phyloP scores from a whole-genome alignment of 2,888 invertebrate species.

The Dynastes hyllus region DNA sequence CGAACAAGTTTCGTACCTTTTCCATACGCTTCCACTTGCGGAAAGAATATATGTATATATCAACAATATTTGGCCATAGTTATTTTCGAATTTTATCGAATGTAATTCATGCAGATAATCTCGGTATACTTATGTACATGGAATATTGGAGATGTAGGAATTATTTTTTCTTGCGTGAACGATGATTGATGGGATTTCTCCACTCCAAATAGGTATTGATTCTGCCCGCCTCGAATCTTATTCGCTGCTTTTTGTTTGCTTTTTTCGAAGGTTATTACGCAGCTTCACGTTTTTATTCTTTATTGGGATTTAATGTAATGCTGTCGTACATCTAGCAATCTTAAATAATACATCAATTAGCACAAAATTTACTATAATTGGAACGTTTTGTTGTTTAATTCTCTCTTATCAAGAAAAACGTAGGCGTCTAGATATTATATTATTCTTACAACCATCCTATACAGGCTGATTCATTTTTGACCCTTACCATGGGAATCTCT shows the following conservation, averaged over 20 bases:
- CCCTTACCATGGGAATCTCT: too few species aligned
- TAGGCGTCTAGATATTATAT: too few species aligned
- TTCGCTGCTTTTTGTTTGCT: slow-evolving; percentile 25
- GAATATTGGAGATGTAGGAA: not conserved
- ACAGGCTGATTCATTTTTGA: too few species aligned
- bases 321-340: not conserved
- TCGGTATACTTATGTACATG: slow-evolving; percentile 2
- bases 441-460: too few species aligned
- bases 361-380: too few species aligned
- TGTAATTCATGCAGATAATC: slow-evolving; percentile 24
- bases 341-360: too few species aligned
- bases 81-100: slow-evolving; percentile 1
- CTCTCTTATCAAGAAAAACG: too few species aligned
- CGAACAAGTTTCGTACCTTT: not conserved
- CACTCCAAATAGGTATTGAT: slow-evolving; percentile 36
- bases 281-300: not conserved
- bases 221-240: not conserved
- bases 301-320: not conserved
- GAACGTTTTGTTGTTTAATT: too few species aligned
- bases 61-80: not conserved
- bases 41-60: not conserved
- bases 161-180: slow-evolving; percentile 9
- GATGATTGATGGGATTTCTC: slow-evolving; percentile 42
- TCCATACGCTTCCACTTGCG: not conserved
- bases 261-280: slow-evolving; percentile 22